These are phyloP conservation scores for Sceliomorpha sp. DNA, from an alignment of 2,888 invertebrate genomes.

Conservation along the genomic window DNA sequence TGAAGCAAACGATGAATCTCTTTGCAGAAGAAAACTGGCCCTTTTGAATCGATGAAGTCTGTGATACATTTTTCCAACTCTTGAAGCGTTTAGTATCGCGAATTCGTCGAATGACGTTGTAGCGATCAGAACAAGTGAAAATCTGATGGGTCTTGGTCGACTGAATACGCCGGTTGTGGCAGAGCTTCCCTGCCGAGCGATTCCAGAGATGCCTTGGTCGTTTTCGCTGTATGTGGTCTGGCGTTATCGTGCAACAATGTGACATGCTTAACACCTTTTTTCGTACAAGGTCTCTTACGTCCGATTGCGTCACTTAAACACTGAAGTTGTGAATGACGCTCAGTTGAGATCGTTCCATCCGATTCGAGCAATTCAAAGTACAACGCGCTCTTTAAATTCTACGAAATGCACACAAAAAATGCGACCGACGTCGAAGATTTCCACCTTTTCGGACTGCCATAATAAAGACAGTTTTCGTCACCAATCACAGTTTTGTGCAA, in stretches of 20 bases:
- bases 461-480: conserved; percentile 22
- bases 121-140: conserved; percentile 55
- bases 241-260: conserved; percentile 36
- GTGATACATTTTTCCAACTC: conserved; percentile 32
- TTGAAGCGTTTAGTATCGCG: conserved; percentile 19
- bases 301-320: conserved; percentile 42
- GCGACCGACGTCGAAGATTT: conserved; percentile 5
- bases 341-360: conserved; percentile 40
- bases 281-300: conserved; percentile 30
- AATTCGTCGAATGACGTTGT: conserved; percentile 18
- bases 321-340: too few relatives aligned
- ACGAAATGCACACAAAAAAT: conserved; percentile 50
- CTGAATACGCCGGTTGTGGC: conserved; percentile 35
- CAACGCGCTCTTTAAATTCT: conserved; percentile 48
- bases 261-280: conserved; percentile 41
- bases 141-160: conserved; percentile 35
- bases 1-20: too few relatives aligned
- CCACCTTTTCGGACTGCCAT: conserved; percentile 11
- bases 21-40: too few relatives aligned
- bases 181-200: conserved; percentile 52
- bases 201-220: conserved; percentile 25
- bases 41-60: too few relatives aligned
- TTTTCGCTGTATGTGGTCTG: conserved; percentile 34
- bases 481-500: conserved; percentile 14
- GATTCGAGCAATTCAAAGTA: conserved; percentile 50